Conservation (phyloP, 2,113 vertebrate genomes). For the Clupea harengus region DNA sequence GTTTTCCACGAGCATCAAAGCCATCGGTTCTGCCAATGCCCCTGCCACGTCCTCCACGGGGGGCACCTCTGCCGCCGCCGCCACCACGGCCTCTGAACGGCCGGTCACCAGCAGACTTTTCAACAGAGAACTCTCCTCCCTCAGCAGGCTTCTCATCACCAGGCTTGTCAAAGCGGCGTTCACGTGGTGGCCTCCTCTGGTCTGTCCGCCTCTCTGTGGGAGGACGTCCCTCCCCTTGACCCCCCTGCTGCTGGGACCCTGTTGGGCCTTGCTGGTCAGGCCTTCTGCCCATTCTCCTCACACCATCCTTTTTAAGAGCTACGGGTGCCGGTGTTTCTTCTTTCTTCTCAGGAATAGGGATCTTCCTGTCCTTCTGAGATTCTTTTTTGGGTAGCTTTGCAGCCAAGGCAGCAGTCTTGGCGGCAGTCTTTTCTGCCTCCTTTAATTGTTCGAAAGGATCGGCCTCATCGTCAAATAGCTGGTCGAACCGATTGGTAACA, state of each 20-base stretch:
- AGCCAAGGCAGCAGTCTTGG: too few species aligned
- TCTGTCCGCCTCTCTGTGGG: constrained; percentile 87
- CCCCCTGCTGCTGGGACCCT: constrained; percentile 67
- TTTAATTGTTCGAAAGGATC: constrained; percentile 92
- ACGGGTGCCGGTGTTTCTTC: constrained; percentile 78
- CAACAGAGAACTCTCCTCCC: constrained; percentile 92
- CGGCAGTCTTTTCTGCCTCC: constrained; percentile 86
- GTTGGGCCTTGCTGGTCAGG: constrained; percentile 82
- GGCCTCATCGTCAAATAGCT: constrained; percentile 95
- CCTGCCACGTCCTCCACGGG: constrained; percentile 85
- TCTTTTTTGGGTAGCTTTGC: constrained; percentile 87
- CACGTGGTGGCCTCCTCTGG: constrained; percentile 85
- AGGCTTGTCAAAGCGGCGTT: constrained; percentile 90
- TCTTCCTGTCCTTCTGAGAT: constrained; percentile 90
- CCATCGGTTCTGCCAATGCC: constrained; percentile 91
- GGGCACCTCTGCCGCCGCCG: constrained; percentile 68
- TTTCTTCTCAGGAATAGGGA: constrained; percentile 78
- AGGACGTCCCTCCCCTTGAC: constrained; percentile 88
- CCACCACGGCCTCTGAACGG: constrained; percentile 88
- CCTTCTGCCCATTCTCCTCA: constrained; percentile 91
- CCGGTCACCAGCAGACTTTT: constrained; percentile 88
- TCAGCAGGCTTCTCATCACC: constrained; percentile 90
- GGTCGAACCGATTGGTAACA: constrained; percentile 95
- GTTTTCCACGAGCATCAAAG: constrained; percentile 94
- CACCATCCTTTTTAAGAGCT: constrained; percentile 86